Evolutionary conservation across 2,888 invertebrate genomes (phyloP), one percentile per base, ranked within the genome.

Genomic region (Oscheius sp.): DNA sequence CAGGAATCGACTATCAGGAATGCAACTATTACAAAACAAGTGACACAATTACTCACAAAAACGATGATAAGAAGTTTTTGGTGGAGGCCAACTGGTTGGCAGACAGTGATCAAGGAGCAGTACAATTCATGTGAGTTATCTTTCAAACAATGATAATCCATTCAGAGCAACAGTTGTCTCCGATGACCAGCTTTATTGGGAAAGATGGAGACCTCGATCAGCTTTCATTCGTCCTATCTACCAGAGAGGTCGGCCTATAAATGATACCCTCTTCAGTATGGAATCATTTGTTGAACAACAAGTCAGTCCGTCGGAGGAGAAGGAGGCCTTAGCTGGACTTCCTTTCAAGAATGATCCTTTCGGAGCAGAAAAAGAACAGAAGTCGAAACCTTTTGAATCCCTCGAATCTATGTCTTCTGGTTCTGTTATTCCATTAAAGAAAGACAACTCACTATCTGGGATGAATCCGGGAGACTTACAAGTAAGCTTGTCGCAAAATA

Each of bases 131-230:
- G 79, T 80, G 49, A 71, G 41, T 4, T 9, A 36, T 36, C 14
- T 36, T 14, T 36, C 36, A 9, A 9, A 9, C 14, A 9, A 9
- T 36, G 36, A 36, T 14, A 36, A 17, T 41, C 41, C 41, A 14
- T 41, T 41, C 64, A 78, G 78, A 28, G 68, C 71, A n/a, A 77
- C 76, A 6, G 67, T 78, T 12, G 76, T 75, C 41, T 70, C 74
- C 0, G 80, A 80, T 62, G 77, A 80, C 47, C 73, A 72, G 9
- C 32, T 79, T 22, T 80, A 72, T 67, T 80, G 80, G 80, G 80
- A 80, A 38, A 65, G 72, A 63, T 80, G 77, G 75, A 67, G 78
- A 30, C 80, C 80, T 5, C 47, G 51, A 20, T 47, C 49, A 12
- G 77, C 72, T 2, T 76, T 80, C 44, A 22, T 80, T 9, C 67